Evolutionary conservation across 2,888 invertebrate species (phyloP), one percentile per base, ranked within the genome.

Genomic region (Diadromus collaris): DNA sequence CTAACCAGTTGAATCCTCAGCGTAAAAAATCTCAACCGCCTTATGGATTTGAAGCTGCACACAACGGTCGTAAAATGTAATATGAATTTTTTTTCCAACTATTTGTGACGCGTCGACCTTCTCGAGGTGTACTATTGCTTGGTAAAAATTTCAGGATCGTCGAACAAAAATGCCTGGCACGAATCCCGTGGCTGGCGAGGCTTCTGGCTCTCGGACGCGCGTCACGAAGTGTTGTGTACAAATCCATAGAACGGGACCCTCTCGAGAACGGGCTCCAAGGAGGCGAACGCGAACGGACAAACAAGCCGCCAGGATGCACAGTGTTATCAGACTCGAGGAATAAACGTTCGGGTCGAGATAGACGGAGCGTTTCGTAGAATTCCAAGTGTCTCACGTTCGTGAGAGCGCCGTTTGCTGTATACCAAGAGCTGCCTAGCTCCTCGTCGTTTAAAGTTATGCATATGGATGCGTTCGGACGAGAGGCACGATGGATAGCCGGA

Each of bases 261-360:
- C 71, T 56, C 21, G 21, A 72, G 63, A n/a, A 10, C 24, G 38
- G 58, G 58, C 46, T 46, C 34, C 34, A 9, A 34, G 24, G 6
- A 24, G 70, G 24, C 24, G 21, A n/a, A 60, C 64, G 63, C 46
- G 48, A 69, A 48, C 56, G 70, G 21, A 56, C 56, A 75, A 75
- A 69, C 69, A 69, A 75, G 51, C 56, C 54, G 38, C 51, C 24
- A 51, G 60, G 68, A 68, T 61, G 51, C 44, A 38, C 34, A 19
- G 67, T 34, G 34, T 34, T 34, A 9, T 9, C 38, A 51, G 29
- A 21, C 48, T 10, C 48, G 67, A 24, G 38, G 67, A 61, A 34
- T 34, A 34, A 34, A 9, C 34, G 9, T 9, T 7, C 34, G 2
- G 1, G 34, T 7, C 34, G 9, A 34, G 34, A 34, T 9, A 34